Evolutionary conservation across 2,797 vertebrate species (phyloP), one percentile per base, ranked within the genome.

Genomic region (Ceryle rudis): DNA sequence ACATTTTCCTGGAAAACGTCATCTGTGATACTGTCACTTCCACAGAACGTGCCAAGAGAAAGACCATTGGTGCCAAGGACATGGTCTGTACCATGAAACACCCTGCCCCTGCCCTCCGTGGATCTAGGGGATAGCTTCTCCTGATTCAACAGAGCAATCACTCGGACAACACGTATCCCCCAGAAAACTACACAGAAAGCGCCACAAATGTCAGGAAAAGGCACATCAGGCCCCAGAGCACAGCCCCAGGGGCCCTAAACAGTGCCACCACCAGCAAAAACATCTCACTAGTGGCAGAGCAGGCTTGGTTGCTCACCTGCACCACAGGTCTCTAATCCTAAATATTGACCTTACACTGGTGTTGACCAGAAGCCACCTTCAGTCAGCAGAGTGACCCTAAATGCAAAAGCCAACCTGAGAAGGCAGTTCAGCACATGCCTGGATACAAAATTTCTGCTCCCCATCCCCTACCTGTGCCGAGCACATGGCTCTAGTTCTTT

Each of bases 1-100:
- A 96, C 79, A 16, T 66, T 67, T 82, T 96, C 95, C 95, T 57
- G 31, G 93, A 92, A 95, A 94, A 94, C 6, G 0, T 90, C 95
- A 89, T 91, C 64, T 85, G 64, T 0, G 16, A 92, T 86, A 82
- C 47, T 96, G 93, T 96, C 89, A 82, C 95, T 93, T 93, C 92
- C 90, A 85, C 19, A 82, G 33, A 55, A 67, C 23, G 7, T 28
- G 92, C 90, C 89, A 97, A 97, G 81, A 96, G 92, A 95, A 95
- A 92, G 86, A 78, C 78, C 81, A 77, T 2, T 0, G 4, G 66
- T 96, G 95, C 93, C 95, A 96, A 71, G 81, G 89, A 92, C 86
- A 86, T 1, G 6, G 73, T 25, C 80, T 66, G 70, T 62, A 37
- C 83, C 61, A 2, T 15, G 28, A n/a, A 91, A 80, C 81, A 80